Evolutionary conservation across 2,888 invertebrate genomes (phyloP), one percentile per base, ranked within the genome.

Genomic region (Sphaerophoria taeniata): DNA sequence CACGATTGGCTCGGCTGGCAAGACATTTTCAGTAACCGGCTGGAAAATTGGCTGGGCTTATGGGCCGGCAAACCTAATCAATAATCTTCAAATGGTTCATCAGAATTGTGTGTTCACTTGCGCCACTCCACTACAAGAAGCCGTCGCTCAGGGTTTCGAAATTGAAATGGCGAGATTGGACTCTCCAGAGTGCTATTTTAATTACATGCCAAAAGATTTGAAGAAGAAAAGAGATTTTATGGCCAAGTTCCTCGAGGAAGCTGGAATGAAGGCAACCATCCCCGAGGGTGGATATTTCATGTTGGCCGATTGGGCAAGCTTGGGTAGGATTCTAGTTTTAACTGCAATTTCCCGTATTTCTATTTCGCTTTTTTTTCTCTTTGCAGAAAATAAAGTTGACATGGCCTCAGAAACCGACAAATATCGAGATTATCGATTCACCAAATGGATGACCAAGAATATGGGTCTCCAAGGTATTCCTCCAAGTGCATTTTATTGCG

Each of bases 271-370:
- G 49, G 98, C 99, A 0, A 97, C 97, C 0, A 93, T 98, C 74
- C 99, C 99, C 0, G 98, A 99, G 88, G 98, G 98, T 3, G 99
- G 99, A 0, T 99, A 99, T 92, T 99, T 99, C 90, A 96, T 99
- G 94, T 91, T 99, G 69, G 98, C 98, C 1, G 98, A 99, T 92
- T 98, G 97, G 95, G 95, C 96, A 9, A 93, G 94, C 5, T 92
- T 98, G 86, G 94, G 96, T 95, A 90, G 11, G 53, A 0, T 11
- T 45, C 12, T 3, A 39, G 3, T 39, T n/a, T 56, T 7, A 5
- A 0, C 9, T 39, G 0, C 31, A 12, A 4, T 6, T 55, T 58
- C 0, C 14, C 2, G 24, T 24, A 24, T 24, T 12, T 47, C 3
- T 24, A 47, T n/a, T 24, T 24, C 12, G 0, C 6, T 11, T 14